These are phyloP conservation scores for Papilio dardanus DNA, from an alignment of 1,140 invertebrate species.

Conservation along the genomic window DNA sequence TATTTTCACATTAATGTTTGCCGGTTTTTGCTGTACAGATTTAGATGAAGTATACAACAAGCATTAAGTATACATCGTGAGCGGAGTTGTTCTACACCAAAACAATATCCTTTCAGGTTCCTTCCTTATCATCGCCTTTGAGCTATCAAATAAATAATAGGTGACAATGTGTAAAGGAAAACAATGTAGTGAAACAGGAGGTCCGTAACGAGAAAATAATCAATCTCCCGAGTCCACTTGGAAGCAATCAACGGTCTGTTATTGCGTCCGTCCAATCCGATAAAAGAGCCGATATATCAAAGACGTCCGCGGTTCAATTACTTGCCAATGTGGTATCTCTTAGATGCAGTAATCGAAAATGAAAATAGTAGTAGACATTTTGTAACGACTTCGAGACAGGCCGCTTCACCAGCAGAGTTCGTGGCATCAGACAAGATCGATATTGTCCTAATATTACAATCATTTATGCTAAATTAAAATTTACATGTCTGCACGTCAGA, in stretches of 20 bases:
- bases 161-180: slow-evolving; percentile 54
- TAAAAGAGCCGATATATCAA: slow-evolving; percentile 83
- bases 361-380: slow-evolving; percentile 56
- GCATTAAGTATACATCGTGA: background rate
- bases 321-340: slow-evolving; percentile 74
- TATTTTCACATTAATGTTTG: slow-evolving; percentile 74
- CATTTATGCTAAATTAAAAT: slow-evolving; percentile 30
- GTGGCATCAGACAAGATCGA: slow-evolving; percentile 44
- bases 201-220: slow-evolving; percentile 79
- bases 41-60: slow-evolving; percentile 52
- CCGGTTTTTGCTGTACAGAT: slow-evolving; percentile 64
- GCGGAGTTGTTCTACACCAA: background rate
- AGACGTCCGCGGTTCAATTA: slow-evolving; percentile 82
- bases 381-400: slow-evolving; percentile 17
- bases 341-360: slow-evolving; percentile 74
- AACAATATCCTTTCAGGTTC: background rate
- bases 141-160: slow-evolving; percentile 34
- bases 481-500: slow-evolving; percentile 7
- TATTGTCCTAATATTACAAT: slow-evolving; percentile 32
- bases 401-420: slow-evolving; percentile 51
- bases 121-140: background rate
- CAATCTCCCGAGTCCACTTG: slow-evolving; percentile 78
- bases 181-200: slow-evolving; percentile 60
- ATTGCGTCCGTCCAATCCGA: slow-evolving; percentile 82
- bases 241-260: slow-evolving; percentile 82